phyloP scores from a whole-genome alignment of 2,888 invertebrate species.

The Coelopa pilipes region DNA sequence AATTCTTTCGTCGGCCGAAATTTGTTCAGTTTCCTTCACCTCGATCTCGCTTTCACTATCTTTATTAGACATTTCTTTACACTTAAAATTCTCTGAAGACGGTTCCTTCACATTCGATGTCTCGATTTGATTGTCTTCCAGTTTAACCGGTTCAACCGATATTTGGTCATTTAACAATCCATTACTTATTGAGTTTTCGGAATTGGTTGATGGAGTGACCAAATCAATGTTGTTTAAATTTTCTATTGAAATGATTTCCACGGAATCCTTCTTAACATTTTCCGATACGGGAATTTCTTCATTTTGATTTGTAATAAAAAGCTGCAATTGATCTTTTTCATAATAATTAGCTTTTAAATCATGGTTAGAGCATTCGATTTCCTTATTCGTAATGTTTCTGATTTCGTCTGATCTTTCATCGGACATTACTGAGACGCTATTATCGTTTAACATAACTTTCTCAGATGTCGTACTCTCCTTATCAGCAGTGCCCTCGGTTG shows the following conservation, averaged over 20 bases:
- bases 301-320: background rate
- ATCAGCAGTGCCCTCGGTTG: background rate
- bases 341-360: too few relatives aligned
- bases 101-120: constrained; percentile 1
- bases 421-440: background rate
- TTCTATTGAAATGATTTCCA: constrained; percentile 13
- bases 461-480: background rate
- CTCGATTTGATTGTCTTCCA: constrained; percentile 6
- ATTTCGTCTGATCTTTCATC: background rate
- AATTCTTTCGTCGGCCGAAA: too few relatives aligned
- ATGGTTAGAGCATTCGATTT: too few relatives aligned
- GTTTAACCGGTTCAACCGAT: too few relatives aligned
- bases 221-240: constrained; percentile 18
- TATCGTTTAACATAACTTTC: too few relatives aligned
- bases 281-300: background rate
- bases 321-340: too few relatives aligned
- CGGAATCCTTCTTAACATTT: background rate
- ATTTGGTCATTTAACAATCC: too few relatives aligned
- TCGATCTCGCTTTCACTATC: background rate
- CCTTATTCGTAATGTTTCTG: too few relatives aligned
- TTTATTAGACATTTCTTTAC: background rate
- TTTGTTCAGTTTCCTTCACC: too few relatives aligned
- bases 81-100: background rate
- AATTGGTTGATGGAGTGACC: background rate
- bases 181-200: background rate